phyloP scores from a whole-genome alignment of 2,113 vertebrate genomes.

The Bothrops jararaca region DNA sequence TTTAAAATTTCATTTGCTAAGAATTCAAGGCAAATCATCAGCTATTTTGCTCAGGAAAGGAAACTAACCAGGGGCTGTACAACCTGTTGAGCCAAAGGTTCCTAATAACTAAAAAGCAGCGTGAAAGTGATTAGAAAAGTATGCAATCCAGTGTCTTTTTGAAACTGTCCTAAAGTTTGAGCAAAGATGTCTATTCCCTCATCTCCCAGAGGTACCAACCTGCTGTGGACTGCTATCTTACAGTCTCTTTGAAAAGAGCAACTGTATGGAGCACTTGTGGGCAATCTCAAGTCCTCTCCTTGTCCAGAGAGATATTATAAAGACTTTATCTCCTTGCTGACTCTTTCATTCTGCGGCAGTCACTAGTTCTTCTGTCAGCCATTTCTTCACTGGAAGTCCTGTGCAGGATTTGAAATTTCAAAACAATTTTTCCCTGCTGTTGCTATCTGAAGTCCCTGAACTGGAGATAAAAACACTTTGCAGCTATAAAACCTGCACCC shows the following conservation, averaged over 20 bases:
- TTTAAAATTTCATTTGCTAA: not conserved
- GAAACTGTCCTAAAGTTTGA: not conserved
- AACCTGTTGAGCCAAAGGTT: not conserved
- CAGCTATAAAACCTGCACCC: not conserved
- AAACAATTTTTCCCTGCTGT: not conserved
- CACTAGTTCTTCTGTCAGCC: not conserved
- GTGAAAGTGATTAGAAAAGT: not conserved
- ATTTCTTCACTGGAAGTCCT: not conserved
- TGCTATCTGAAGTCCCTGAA: not conserved
- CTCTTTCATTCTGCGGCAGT: not conserved
- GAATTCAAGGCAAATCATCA: not conserved
- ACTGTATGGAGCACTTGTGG: not conserved
- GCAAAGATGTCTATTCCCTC: not conserved
- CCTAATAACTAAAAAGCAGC: not conserved
- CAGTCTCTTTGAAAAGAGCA: not conserved
- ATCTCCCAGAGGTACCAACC: not conserved
- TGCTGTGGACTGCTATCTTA: not conserved
- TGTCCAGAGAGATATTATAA: not conserved
- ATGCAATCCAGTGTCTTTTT: not conserved
- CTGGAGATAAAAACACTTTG: not conserved
- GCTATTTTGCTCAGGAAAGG: not conserved
- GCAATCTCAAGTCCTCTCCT: not conserved
- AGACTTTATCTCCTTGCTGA: not conserved
- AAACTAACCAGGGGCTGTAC: not conserved
- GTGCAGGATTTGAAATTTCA: not conserved